Evolutionary conservation across 1,140 invertebrate genomes (phyloP), one percentile per base, ranked within the genome.

Genomic region (Pararge aegeria): DNA sequence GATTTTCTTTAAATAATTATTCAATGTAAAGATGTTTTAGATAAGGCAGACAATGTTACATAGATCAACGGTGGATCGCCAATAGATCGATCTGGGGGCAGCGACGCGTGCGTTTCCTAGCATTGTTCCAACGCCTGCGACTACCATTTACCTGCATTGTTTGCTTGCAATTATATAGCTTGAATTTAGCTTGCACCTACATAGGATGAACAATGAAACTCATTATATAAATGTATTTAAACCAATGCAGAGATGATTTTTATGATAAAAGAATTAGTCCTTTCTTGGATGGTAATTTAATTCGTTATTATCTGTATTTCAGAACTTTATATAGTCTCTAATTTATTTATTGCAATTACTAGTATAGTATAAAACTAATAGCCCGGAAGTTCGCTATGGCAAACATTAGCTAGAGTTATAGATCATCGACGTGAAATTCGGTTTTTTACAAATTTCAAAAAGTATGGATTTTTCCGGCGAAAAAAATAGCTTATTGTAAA

Each of bases 51-150:
- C 51, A 61, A 52, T 54, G 30, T 61, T 53, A 42, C 51, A 48
- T 55, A 58, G 55, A 58, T 50, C 55, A 50, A 50, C 46, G 34
- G 20, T 7, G 52, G 51, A 61, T 61, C 58, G 58, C 51, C 58
- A 61, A 61, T 53, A 54, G 58, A 62, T 55, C 53, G 60, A 55
- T 55, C 46, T 50, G 60, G 42, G 48, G 37, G 20, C 60, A 51
- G 46, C 60, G 53, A 38, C 60, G 60, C 60, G 60, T 55, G 53
- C 52, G 53, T 55, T 62, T 62, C 53, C 53, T 62, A 62, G 60
- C 60, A 62, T 62, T 62, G 60, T 62, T 62, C 48, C 44, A 19
- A 20, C 52, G 52, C 52, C 42, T 48, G 54, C 40, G 54, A 55
- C 54, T 48, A 48, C 54, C 54, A 55, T 34, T 55, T 38, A 49